These are phyloP conservation scores for Poecilia latipinna DNA, from an alignment of 2,113 vertebrate genomes.

Conservation along the genomic window DNA sequence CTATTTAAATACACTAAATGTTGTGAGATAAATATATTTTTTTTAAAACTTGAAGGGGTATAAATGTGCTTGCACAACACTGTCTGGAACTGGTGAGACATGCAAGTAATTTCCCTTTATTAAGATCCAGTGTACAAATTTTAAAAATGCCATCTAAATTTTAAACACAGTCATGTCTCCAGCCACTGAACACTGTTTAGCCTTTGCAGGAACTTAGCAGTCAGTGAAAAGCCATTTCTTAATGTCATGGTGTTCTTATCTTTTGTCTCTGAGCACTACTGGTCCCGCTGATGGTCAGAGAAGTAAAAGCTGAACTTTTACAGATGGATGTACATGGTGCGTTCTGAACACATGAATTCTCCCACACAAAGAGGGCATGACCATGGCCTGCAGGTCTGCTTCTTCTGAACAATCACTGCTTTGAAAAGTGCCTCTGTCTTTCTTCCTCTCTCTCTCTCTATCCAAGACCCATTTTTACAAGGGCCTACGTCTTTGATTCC, in stretches of 20 bases:
- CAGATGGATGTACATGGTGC: neutral
- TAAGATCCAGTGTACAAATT: neutral
- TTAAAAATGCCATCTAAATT: neutral
- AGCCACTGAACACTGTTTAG: neutral
- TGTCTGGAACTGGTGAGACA: neutral
- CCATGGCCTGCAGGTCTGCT: constrained; percentile 13
- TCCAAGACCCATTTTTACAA: constrained; percentile 6
- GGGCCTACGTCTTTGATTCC: constrained; percentile 3
- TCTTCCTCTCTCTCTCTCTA: constrained; percentile 8
- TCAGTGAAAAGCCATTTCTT: neutral
- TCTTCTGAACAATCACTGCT: constrained; percentile 27
- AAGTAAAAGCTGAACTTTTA: constrained; percentile 11
- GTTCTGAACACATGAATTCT: constrained; percentile 2
- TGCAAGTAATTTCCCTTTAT: neutral
- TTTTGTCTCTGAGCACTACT: neutral
- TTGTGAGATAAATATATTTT: too few species aligned
- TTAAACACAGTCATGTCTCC: neutral
- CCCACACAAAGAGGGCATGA: constrained; percentile 14
- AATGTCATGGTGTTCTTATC: neutral
- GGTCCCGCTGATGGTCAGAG: neutral
- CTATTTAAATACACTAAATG: too few species aligned
- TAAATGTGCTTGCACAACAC: neutral
- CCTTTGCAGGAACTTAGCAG: constrained; percentile 1
- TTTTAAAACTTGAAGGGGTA: neutral
- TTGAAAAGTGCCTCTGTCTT: constrained; percentile 25